Conservation (phyloP, 1,140 invertebrate species). For the Calliopsis andreniformis region DNA sequence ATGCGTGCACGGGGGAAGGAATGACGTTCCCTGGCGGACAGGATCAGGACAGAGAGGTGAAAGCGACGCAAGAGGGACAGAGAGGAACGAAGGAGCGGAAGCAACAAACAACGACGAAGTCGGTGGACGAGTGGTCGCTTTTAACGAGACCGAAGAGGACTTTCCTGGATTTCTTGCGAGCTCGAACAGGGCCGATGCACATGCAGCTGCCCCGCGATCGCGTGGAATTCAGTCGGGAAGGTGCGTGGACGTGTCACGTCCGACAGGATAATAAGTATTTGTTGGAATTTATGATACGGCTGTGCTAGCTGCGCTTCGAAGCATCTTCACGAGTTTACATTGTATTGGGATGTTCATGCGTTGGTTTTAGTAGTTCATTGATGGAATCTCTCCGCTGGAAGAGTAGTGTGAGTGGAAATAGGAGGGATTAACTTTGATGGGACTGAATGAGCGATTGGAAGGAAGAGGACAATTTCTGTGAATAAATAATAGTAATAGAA, state of each 20-base stretch:
- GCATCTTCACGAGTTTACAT: slow-evolving; percentile 18
- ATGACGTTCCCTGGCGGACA: slow-evolving; percentile 56
- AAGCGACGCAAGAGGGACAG: neutral
- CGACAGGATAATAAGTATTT: slow-evolving; percentile 54
- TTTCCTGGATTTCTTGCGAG: slow-evolving; percentile 50
- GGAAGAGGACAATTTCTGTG: too few species aligned
- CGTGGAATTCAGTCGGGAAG: slow-evolving; percentile 44
- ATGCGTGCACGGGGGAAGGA: slow-evolving; percentile 45
- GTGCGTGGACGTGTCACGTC: slow-evolving; percentile 47
- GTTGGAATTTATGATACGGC: slow-evolving; percentile 47
- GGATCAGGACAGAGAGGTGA: slow-evolving; percentile 41
- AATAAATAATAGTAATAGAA: too few species aligned
- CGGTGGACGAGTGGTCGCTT: slow-evolving; percentile 43
- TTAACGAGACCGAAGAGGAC: slow-evolving; percentile 57
- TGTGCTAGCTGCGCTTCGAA: neutral
- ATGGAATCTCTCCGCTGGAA: too few species aligned
- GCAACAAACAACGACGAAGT: slow-evolving; percentile 57
- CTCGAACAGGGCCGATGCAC: slow-evolving; percentile 17
- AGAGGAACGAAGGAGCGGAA: slow-evolving; percentile 59
- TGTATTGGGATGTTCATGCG: slow-evolving; percentile 22
- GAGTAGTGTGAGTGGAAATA: too few species aligned
- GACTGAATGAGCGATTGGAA: too few species aligned
- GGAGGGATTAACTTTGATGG: too few species aligned
- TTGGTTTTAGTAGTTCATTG: slow-evolving; percentile 23
- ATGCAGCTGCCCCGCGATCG: slow-evolving; percentile 40